Conservation (phyloP, 2,113 vertebrate genomes). For the Etheostoma spectabile region DNA sequence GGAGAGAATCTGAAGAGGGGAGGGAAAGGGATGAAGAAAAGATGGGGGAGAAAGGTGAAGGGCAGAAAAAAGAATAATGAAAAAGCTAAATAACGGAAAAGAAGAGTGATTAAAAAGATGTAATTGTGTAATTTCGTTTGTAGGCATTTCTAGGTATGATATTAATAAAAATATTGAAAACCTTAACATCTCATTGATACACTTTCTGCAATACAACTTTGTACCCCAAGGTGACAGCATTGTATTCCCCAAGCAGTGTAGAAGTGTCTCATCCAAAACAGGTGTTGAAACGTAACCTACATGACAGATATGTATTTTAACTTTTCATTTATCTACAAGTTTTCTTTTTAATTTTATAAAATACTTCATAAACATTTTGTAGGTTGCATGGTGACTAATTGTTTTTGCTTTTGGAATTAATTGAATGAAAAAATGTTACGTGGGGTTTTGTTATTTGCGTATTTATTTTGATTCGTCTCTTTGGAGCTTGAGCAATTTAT, state of each 20-base stretch:
- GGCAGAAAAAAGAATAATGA: not conserved
- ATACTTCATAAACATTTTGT: too few relatives aligned
- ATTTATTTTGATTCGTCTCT: too few relatives aligned
- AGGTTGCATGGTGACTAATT: too few relatives aligned
- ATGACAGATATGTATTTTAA: not conserved
- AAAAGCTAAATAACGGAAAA: not conserved
- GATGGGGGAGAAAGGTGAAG: not conserved
- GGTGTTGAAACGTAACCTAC: not conserved
- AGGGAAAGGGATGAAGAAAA: not conserved
- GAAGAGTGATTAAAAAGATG: not conserved
- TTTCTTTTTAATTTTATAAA: too few relatives aligned
- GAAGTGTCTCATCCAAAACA: not conserved
- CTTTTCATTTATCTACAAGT: not conserved
- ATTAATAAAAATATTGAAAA: slow-evolving; percentile 7
- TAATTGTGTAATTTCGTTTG: not conserved
- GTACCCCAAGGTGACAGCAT: slow-evolving; percentile 42
- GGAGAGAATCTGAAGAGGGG: slow-evolving; percentile 19
- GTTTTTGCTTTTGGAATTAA: too few relatives aligned
- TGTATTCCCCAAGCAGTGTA: not conserved
- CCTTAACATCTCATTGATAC: not conserved
- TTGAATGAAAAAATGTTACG: too few relatives aligned
- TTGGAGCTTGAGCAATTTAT: too few relatives aligned
- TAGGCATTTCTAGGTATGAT: not conserved
- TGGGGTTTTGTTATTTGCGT: too few relatives aligned
- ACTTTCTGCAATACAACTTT: not conserved